These are phyloP conservation scores for Sinotaia quadrata DNA, from an alignment of 2,888 invertebrate genomes.

Conservation along the genomic window DNA sequence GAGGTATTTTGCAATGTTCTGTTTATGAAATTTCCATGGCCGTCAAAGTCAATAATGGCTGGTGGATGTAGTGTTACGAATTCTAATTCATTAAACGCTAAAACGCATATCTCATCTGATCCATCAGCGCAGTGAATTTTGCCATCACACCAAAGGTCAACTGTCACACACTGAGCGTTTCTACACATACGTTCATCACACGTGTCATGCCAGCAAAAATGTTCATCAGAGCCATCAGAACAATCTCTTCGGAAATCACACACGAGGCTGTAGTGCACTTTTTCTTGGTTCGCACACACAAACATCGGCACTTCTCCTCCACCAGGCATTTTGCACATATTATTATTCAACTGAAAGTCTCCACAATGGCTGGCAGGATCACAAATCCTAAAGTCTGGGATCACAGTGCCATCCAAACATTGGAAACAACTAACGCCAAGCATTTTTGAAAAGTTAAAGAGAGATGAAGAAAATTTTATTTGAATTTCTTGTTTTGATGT, in stretches of 20 bases:
- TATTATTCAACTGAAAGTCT: no score
- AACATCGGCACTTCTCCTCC: no score
- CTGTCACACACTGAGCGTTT: not conserved
- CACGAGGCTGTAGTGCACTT: constrained; percentile 3
- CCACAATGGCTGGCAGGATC: no score
- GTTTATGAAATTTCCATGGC: constrained; percentile 22
- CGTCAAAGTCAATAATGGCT: constrained; percentile 16
- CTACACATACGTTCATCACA: not conserved
- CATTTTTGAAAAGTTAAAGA: no score
- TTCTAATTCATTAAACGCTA: not conserved
- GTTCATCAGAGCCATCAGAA: constrained; percentile 5
- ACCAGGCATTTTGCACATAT: no score
- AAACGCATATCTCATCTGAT: not conserved
- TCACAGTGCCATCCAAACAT: no score
- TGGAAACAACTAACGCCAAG: no score
- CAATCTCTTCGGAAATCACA: constrained; percentile 4
- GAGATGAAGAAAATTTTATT: no score
- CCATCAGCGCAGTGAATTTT: not conserved
- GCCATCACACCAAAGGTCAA: not conserved
- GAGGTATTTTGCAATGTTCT: not conserved
- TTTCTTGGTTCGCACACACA: no score
- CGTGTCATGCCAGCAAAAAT: not conserved
- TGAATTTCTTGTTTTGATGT: no score
- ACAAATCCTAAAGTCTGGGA: no score
- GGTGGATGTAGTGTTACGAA: not conserved